Evolutionary conservation across 2,888 invertebrate genomes (phyloP).

Genomic region (Brachyptera putata): DNA sequence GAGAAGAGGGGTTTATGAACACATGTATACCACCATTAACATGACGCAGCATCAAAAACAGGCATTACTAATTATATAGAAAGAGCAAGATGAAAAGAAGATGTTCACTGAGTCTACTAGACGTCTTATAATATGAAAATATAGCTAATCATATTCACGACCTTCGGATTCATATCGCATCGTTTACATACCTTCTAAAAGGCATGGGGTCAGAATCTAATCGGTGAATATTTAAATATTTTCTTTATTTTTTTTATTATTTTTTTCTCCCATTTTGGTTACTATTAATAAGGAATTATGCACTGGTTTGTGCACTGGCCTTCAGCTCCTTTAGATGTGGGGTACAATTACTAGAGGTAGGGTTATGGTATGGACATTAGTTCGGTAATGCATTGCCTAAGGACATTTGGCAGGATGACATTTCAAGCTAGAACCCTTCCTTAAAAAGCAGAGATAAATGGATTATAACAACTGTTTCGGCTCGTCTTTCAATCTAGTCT

Average conservation of each 20-base stretch:
- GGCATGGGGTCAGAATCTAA: slow-evolving; percentile 10
- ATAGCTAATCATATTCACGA: slow-evolving; percentile 1
- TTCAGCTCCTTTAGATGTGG: neutral
- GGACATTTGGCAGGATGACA: too few relatives aligned
- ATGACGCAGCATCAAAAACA: slow-evolving; percentile 13
- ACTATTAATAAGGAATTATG: neutral
- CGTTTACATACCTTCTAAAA: neutral
- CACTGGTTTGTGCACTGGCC: neutral
- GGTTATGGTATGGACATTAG: too few relatives aligned
- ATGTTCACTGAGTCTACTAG: slow-evolving; percentile 14
- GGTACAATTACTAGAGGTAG: too few relatives aligned
- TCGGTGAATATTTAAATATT: slow-evolving; percentile 8
- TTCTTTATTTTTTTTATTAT: neutral
- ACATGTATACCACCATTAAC: slow-evolving; percentile 18
- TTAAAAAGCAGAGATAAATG: too few relatives aligned
- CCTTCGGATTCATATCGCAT: neutral
- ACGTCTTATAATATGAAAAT: slow-evolving; percentile 10
- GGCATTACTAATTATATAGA: slow-evolving; percentile 19
- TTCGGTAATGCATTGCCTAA: too few relatives aligned
- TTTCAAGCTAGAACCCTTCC: too few relatives aligned
- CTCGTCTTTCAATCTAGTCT: too few relatives aligned
- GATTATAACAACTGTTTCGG: too few relatives aligned
- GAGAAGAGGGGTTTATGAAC: neutral
- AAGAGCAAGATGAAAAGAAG: slow-evolving; percentile 18
- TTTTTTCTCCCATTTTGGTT: neutral